Evolutionary conservation across 2,113 vertebrate species (phyloP), one percentile per base, ranked within the genome.

Genomic region (Leptocoma aspasia): DNA sequence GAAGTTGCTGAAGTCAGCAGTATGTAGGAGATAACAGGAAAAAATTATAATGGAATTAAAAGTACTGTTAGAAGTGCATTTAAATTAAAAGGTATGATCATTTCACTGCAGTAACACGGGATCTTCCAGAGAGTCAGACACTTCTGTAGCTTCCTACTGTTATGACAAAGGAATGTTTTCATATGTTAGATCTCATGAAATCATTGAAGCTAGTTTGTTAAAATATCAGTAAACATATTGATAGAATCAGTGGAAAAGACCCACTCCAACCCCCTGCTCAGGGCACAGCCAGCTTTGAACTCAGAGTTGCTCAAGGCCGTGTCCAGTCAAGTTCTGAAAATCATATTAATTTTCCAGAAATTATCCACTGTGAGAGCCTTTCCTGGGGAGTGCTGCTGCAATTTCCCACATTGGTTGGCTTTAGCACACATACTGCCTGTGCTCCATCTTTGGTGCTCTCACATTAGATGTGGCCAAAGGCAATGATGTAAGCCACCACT

Each of bases 101-200:
- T 9, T 66, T 90, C 31, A 33, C 35, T 28, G 33, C 30, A 79
- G 23, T 15, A 50, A 47, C 3, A 3, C 0, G 0, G 22, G n/a
- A 61, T 56, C 24, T 93, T 59, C 47, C 4, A 4, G 61, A 75
- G 91, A 15, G 11, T 82, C 49, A 71, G 24, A 26, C 19, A 69
- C 33, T 82, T 71, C 73, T 61, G 11, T 26, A 73, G 11, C 59
- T 90, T 76, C 30, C 47, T 28, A 18, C 12, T 59, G 11, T n/a
- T 60, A 41, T 9, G 27, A 50, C 20, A 83, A 70, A 22, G 13
- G 28, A 84, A 41, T 47, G 37, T 60, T 89, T 94, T 42, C 30
- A 57, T 39, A 6, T 11, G 33, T 52, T 54, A 72, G 17, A 30
- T 27, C 23, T 37, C 61, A 65, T 28, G 0, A 65, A 82, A 68